Percentiles rank a stretch among this genome's conserved stretches.
Conservation (phyloP, 30 jellyfish, hydroid and myxozoan species). For the Aurelia sp. region DNA sequence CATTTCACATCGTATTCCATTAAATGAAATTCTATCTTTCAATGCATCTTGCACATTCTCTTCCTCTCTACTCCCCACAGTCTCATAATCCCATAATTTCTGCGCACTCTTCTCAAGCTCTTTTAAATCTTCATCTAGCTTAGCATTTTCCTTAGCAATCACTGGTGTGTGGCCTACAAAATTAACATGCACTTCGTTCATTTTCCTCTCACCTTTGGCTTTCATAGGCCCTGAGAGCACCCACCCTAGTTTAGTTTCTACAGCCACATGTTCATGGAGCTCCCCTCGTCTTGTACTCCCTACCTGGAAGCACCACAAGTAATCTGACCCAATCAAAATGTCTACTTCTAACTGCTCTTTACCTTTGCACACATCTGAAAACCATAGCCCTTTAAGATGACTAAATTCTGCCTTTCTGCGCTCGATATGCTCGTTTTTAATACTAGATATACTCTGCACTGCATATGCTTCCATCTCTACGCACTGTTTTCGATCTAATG, state of each 20-base stretch:
- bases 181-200: not conserved
- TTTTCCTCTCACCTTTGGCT: not conserved
- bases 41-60: not conserved
- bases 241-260: not conserved
- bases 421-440: too few relatives aligned
- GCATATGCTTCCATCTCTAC: too few relatives aligned
- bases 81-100: not conserved
- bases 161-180: not conserved
- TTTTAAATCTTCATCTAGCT: not conserved
- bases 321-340: too few relatives aligned
- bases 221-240: not conserved
- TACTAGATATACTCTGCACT: too few relatives aligned
- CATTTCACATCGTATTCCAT: not conserved
- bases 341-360: too few relatives aligned
- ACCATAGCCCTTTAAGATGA: not conserved
- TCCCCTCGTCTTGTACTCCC: not conserved
- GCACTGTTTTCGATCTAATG: too few relatives aligned
- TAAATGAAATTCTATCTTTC: conserved; percentile 7
- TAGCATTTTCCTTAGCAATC: not conserved
- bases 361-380: not conserved
- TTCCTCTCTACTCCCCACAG: too few relatives aligned
- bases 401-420: too few relatives aligned
- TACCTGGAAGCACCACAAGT: too few relatives aligned
- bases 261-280: not conserved
- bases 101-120: not conserved